Percentiles rank a stretch among this genome's conserved stretches.
Evolutionary conservation across 2,113 vertebrate species (phyloP).

Genomic region (Gila orcuttii): DNA sequence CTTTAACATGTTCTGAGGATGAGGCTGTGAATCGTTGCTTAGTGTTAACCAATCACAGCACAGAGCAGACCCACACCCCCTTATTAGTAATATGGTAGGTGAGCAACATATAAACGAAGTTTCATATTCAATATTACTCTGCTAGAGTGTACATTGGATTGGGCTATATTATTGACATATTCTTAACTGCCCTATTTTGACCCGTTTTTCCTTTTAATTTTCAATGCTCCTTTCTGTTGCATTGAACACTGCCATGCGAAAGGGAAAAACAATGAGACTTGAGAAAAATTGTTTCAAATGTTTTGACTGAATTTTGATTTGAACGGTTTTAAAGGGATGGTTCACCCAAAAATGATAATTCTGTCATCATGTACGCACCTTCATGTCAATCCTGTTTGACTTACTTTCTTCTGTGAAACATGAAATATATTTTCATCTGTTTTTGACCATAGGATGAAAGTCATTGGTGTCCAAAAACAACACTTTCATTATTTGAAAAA

Average conservation of each 20-base stretch:
- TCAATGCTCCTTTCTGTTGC: neutral
- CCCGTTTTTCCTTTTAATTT: neutral
- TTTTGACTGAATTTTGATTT: neutral
- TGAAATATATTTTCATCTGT: neutral
- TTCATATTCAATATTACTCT: slow-evolving; percentile 35
- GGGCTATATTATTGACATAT: neutral
- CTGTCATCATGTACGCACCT: neutral
- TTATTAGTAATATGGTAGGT: slow-evolving; percentile 14
- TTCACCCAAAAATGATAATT: neutral
- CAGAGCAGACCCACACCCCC: slow-evolving; percentile 11
- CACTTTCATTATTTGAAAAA: neutral
- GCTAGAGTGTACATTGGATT: slow-evolving; percentile 43
- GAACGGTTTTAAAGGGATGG: neutral
- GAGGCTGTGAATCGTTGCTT: slow-evolving; percentile 6
- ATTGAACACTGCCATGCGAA: neutral
- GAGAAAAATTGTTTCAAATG: neutral
- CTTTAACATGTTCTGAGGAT: neutral
- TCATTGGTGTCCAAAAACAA: neutral
- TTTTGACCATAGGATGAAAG: neutral
- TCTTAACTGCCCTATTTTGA: neutral
- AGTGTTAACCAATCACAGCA: slow-evolving; percentile 50
- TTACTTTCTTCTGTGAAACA: neutral
- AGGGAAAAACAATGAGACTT: neutral
- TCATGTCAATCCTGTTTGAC: slow-evolving; percentile 1
- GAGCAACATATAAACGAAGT: slow-evolving; percentile 31